phyloP scores from a whole-genome alignment of 2,797 vertebrate genomes.

The Potorous gilbertii region DNA sequence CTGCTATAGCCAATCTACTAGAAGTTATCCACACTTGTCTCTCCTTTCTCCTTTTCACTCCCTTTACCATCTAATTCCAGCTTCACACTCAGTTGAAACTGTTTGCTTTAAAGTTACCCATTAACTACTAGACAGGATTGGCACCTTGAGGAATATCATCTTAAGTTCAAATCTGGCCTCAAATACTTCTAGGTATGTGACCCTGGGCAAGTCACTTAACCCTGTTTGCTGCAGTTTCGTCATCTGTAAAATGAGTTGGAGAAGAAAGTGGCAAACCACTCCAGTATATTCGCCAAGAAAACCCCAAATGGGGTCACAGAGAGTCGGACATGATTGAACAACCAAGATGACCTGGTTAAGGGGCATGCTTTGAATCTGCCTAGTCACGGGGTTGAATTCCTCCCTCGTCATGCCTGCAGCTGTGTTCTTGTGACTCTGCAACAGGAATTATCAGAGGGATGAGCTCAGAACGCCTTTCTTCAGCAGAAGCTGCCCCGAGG shows the following conservation, averaged over 20 bases:
- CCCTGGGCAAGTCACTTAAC: too few relatives aligned
- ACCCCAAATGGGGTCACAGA: neutral
- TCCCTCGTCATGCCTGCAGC: neutral
- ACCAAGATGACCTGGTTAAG: neutral
- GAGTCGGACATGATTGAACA: neutral
- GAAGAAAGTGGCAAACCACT: neutral
- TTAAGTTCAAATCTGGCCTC: too few relatives aligned
- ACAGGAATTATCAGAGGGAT: neutral
- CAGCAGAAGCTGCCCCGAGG: neutral
- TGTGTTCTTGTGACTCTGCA: neutral
- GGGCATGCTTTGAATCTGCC: neutral
- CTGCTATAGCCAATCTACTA: neutral
- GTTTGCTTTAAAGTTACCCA: neutral
- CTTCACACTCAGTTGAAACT: neutral
- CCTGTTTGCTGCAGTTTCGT: neutral
- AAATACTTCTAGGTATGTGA: too few relatives aligned
- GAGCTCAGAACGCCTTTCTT: neutral
- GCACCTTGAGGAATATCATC: neutral
- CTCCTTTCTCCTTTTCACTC: neutral
- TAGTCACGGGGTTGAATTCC: neutral
- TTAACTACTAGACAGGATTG: neutral
- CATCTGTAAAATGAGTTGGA: neutral
- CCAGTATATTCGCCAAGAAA: neutral
- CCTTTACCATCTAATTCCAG: neutral
- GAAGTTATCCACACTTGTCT: neutral